phyloP scores from a whole-genome alignment of 2,797 vertebrate species.

The Crenuchus spilurus region DNA sequence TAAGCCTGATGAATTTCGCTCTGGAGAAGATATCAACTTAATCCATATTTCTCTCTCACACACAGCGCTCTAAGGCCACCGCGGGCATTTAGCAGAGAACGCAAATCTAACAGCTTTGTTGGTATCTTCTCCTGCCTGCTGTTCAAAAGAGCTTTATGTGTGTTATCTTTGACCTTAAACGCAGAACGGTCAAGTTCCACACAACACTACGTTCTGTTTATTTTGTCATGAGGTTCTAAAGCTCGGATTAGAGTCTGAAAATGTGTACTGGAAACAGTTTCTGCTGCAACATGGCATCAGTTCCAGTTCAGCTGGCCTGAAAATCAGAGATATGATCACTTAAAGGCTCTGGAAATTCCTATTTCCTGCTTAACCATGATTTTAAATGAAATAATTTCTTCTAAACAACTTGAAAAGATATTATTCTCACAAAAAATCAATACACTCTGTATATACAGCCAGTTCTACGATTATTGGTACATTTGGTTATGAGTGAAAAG shows the following conservation, averaged over 20 bases:
- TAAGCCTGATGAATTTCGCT: constrained; percentile 42
- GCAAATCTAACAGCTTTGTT: not conserved
- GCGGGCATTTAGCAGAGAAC: not conserved
- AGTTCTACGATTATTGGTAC: too few relatives aligned
- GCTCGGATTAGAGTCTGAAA: not conserved
- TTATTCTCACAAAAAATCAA: too few relatives aligned
- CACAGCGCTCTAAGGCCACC: not conserved
- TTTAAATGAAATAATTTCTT: too few relatives aligned
- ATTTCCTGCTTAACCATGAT: too few relatives aligned
- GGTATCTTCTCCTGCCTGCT: not conserved
- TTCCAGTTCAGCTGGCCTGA: too few relatives aligned
- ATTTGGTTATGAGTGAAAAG: too few relatives aligned
- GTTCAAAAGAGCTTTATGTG: constrained; percentile 3
- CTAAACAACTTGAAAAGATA: too few relatives aligned
- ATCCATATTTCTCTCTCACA: constrained; percentile 41
- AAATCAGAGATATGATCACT: too few relatives aligned
- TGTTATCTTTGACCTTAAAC: constrained; percentile 26
- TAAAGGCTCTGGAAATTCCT: too few relatives aligned
- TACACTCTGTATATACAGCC: too few relatives aligned
- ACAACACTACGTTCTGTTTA: not conserved
- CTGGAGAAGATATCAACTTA: constrained; percentile 39
- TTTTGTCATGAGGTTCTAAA: not conserved
- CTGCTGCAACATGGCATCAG: too few relatives aligned
- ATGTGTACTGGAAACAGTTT: not conserved
- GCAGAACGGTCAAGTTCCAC: constrained; percentile 4